Conservation (phyloP, 2,797 vertebrate species). For the Sorex maritimensis region DNA sequence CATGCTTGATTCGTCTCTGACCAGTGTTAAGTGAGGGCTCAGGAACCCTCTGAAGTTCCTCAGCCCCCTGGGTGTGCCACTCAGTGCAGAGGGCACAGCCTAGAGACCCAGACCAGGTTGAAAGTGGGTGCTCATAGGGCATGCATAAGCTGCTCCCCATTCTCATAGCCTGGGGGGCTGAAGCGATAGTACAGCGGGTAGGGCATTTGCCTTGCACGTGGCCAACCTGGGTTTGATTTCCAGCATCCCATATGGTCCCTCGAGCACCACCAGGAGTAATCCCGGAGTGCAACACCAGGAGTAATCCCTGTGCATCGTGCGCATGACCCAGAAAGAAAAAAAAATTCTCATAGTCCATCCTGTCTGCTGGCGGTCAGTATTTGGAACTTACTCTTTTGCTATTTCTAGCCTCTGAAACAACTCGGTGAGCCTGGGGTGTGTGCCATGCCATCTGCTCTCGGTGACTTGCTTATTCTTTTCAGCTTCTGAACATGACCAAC, state of each 20-base stretch:
- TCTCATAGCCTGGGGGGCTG: too few relatives aligned
- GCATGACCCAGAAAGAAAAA: too few relatives aligned
- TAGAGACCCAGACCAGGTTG: background rate
- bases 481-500: slow-evolving; percentile 92
- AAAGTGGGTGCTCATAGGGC: background rate
- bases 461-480: slow-evolving; percentile 41
- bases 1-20: too few relatives aligned
- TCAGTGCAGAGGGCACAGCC: background rate
- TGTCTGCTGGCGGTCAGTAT: background rate
- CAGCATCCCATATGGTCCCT: too few relatives aligned
- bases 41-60: too few relatives aligned
- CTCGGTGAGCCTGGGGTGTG: background rate
- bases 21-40: background rate
- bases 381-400: background rate
- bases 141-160: background rate
- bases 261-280: too few relatives aligned
- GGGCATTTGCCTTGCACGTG: too few relatives aligned
- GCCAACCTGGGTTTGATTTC: too few relatives aligned
- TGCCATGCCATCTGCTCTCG: background rate
- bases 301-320: too few relatives aligned
- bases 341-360: too few relatives aligned
- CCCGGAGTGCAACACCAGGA: too few relatives aligned
- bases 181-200: too few relatives aligned
- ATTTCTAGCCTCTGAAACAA: background rate
- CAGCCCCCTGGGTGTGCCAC: background rate